Evolutionary conservation across 2,113 vertebrate species (phyloP).

Genomic region (Halcyon malimbica): DNA sequence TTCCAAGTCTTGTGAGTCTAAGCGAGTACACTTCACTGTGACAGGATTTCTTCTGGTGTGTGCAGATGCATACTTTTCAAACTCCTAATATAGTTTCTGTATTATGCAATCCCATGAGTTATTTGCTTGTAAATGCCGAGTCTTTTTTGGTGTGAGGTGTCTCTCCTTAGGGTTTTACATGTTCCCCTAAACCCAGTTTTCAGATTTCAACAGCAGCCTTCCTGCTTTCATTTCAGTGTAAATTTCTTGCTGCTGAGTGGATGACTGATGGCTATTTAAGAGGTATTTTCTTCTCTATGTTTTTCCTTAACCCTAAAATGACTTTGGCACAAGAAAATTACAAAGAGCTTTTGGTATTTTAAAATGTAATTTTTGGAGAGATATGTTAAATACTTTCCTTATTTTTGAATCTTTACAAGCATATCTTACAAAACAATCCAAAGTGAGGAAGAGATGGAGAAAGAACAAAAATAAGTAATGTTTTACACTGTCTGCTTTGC

Average conservation of each 20-base stretch:
- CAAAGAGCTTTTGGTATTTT: neutral
- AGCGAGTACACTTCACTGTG: neutral
- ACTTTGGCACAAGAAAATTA: neutral
- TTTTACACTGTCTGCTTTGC: neutral
- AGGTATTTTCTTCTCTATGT: neutral
- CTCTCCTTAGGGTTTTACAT: neutral
- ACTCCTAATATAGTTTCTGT: neutral
- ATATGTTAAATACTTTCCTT: neutral
- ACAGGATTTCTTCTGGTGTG: neutral
- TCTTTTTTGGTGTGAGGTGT: neutral
- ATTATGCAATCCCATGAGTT: neutral
- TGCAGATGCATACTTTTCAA: neutral
- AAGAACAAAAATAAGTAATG: neutral
- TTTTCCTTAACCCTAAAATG: neutral
- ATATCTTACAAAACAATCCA: neutral
- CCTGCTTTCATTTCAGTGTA: neutral
- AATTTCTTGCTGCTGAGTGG: neutral
- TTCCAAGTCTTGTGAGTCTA: neutral
- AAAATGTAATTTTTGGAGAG: neutral
- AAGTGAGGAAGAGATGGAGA: neutral
- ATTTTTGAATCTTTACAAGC: neutral
- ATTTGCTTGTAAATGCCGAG: neutral
- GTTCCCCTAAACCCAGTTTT: neutral
- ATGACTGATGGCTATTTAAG: neutral
- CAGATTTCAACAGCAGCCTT: neutral